Evolutionary conservation across 2,113 vertebrate genomes (phyloP).

Genomic region (Castor canadensis): DNA sequence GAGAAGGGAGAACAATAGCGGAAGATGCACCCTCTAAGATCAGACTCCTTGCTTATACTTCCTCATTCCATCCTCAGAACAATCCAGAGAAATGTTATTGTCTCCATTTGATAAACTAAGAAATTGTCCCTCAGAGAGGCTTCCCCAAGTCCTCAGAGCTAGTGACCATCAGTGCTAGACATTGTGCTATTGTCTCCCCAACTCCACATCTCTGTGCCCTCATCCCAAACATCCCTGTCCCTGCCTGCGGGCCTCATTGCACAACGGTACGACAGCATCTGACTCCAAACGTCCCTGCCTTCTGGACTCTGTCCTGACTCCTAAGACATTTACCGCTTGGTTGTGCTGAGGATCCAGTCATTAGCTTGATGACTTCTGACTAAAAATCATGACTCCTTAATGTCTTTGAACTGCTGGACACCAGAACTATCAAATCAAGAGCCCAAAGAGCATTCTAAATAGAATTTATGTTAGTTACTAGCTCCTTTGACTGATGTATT

Average conservation of each 20-base stretch:
- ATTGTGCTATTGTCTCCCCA: background rate
- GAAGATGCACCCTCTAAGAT: background rate
- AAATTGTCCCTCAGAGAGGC: background rate
- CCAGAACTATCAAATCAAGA: background rate
- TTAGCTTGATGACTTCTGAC: background rate
- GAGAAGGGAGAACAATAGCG: background rate
- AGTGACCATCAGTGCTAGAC: background rate
- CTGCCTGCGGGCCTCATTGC: too few species aligned
- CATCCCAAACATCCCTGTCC: background rate
- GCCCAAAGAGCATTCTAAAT: background rate
- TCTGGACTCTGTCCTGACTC: background rate
- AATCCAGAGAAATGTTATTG: background rate
- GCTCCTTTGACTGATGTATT: background rate
- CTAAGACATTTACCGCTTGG: background rate
- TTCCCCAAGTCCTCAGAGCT: rapidly evolving
- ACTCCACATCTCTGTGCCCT: background rate
- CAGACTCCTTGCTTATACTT: background rate
- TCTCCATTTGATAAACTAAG: background rate
- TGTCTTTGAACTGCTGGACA: background rate
- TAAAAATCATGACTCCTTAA: background rate
- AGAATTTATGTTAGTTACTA: background rate
- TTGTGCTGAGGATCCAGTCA: background rate
- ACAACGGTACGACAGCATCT: too few species aligned
- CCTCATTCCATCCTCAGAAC: background rate
- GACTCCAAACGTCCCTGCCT: too few species aligned